phyloP scores from a whole-genome alignment of 2,113 vertebrate genomes.

The Nematolebias whitei region DNA sequence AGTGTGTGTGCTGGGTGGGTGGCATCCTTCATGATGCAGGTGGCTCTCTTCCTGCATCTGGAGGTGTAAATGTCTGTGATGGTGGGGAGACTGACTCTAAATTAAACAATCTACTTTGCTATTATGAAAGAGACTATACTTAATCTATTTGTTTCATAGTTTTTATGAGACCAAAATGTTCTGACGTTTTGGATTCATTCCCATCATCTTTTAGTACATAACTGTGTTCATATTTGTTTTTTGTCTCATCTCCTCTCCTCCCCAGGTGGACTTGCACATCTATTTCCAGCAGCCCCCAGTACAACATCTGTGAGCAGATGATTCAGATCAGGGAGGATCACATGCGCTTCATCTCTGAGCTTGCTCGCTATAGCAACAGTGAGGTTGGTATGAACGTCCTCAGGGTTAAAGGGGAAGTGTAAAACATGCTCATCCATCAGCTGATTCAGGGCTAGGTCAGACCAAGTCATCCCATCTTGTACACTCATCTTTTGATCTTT shows the following conservation, averaged over 20 bases:
- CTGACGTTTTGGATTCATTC: too few species aligned
- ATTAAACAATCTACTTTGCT: too few species aligned
- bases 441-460: too few species aligned
- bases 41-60: too few species aligned
- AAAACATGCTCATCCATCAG: neutral
- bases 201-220: neutral
- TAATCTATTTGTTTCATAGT: too few species aligned
- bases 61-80: too few species aligned
- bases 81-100: too few species aligned
- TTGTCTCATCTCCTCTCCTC: neutral
- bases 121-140: too few species aligned
- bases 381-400: slow-evolving; percentile 81
- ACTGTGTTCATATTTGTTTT: too few species aligned
- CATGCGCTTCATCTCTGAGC: slow-evolving; percentile 98
- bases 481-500: neutral
- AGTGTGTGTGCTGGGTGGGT: too few species aligned
- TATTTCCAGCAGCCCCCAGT: slow-evolving; percentile 95
- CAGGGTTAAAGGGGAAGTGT: neutral
- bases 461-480: neutral
- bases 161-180: too few species aligned
- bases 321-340: slow-evolving; percentile 98
- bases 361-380: slow-evolving; percentile 97
- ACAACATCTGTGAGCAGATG: slow-evolving; percentile 99
- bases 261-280: slow-evolving; percentile 80
- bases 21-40: too few species aligned